Percentiles rank a stretch among this genome's conserved stretches.
Conservation (phyloP, 2,888 invertebrate species). For the Chorisops tibialis region DNA sequence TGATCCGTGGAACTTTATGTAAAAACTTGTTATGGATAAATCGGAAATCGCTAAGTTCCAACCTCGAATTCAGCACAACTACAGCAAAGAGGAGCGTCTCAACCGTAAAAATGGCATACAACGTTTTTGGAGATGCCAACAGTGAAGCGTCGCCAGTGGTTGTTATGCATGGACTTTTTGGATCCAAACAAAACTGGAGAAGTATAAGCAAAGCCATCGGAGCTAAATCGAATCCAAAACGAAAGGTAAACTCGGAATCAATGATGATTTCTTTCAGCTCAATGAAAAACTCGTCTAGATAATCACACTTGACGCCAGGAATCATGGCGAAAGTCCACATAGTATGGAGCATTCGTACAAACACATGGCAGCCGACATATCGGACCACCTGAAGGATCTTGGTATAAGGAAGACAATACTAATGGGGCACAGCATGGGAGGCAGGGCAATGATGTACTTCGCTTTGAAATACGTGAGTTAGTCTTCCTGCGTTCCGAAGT, state of each 20-base stretch:
- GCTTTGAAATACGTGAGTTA: conserved; percentile 66
- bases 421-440: conserved; percentile 95
- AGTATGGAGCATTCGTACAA: conserved; percentile 67
- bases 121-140: conserved; percentile 60
- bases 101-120: conserved; percentile 64
- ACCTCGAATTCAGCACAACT: no score
- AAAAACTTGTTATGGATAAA: no score
- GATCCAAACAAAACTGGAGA: conserved; percentile 85
- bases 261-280: not conserved
- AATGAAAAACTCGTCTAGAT: conserved; percentile 53
- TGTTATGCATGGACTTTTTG: conserved; percentile 83
- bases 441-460: conserved; percentile 83
- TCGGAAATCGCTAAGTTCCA: no score
- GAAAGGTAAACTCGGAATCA: conserved; percentile 53
- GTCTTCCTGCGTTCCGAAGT: not conserved
- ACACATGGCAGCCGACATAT: conserved; percentile 71
- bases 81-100: not conserved
- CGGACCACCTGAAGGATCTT: conserved; percentile 61
- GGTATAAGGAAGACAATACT: conserved; percentile 64
- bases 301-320: conserved; percentile 81
- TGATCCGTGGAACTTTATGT: no score
- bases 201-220: conserved; percentile 69
- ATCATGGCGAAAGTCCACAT: conserved; percentile 94
- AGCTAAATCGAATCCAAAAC: conserved; percentile 57
- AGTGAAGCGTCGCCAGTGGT: conserved; percentile 62